A percentile compares a stretch with the other conserved stretches of the same genome.
These are phyloP conservation scores for Terrapene triunguis DNA, from an alignment of 2,113 vertebrate species.

Conservation along the genomic window DNA sequence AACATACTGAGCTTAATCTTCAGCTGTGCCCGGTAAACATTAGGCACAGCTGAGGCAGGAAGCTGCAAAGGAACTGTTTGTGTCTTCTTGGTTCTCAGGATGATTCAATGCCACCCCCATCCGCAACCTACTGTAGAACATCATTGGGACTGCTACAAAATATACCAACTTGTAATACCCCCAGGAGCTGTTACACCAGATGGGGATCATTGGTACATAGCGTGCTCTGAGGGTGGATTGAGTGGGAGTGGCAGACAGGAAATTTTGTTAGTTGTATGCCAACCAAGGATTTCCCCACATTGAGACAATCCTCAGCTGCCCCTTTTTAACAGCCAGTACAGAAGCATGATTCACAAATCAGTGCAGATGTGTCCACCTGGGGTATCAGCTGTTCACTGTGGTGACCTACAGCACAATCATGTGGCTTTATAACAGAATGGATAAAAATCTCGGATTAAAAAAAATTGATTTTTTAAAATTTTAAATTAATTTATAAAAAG, in stretches of 20 bases:
- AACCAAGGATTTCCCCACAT: background rate
- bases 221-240: background rate
- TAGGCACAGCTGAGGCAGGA: background rate
- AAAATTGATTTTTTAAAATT: no score
- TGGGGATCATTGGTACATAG: no score
- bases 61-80: background rate
- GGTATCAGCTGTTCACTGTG: background rate
- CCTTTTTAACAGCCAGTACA: background rate
- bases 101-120: background rate
- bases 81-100: fast-evolving
- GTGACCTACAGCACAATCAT: background rate
- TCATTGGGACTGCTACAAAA: background rate
- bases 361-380: background rate
- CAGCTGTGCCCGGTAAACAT: background rate
- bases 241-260: background rate
- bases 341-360: background rate
- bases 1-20: background rate
- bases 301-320: background rate
- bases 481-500: background rate
- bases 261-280: background rate
- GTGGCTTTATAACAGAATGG: background rate
- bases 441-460: background rate
- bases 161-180: background rate
- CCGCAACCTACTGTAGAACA: fast-evolving
- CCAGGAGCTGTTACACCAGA: background rate